phyloP scores from a whole-genome alignment of 2,888 invertebrate genomes.

The Hirtodrosophila confusa region DNA sequence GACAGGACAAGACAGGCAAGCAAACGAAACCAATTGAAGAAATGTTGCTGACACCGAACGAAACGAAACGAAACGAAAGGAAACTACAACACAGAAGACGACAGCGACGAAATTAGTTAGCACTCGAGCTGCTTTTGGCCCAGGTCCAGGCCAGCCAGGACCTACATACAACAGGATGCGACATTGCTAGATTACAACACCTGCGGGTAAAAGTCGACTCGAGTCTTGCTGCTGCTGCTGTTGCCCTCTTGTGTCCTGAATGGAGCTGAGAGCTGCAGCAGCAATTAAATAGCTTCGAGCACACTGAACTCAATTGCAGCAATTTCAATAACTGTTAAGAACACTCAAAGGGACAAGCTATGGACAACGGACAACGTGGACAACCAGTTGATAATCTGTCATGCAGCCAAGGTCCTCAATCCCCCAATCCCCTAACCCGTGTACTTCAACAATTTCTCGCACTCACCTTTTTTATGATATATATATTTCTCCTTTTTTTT shows the following conservation, averaged over 20 bases:
- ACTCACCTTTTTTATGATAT: constrained; percentile 49
- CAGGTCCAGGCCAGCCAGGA: constrained; percentile 54
- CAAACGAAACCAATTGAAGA: constrained; percentile 79
- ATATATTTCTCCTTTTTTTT: constrained; percentile 8
- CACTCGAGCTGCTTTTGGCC: constrained; percentile 73
- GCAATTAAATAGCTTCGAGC: constrained; percentile 79
- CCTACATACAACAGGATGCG: constrained; percentile 24
- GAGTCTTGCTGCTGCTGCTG: constrained; percentile 18
- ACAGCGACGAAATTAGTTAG: constrained; percentile 77
- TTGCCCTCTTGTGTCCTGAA: constrained; percentile 13
- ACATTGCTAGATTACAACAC: constrained; percentile 70
- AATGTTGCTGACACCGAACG: constrained; percentile 75
- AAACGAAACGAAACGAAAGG: constrained; percentile 39
- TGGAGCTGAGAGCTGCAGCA: constrained; percentile 29
- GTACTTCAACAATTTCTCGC: constrained; percentile 12
- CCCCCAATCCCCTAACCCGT: not conserved
- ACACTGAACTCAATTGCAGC: constrained; percentile 70
- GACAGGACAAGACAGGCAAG: constrained; percentile 38
- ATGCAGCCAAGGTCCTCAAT: constrained; percentile 23
- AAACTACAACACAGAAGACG: constrained; percentile 37
- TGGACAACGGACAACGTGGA: constrained; percentile 9
- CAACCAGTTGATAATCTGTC: constrained; percentile 57
- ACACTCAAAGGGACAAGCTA: constrained; percentile 57
- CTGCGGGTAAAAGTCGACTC: constrained; percentile 67
- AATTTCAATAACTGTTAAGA: constrained; percentile 75